Percentiles rank a stretch among this genome's conserved stretches.
These are phyloP conservation scores for Diplodus sargus DNA, from an alignment of 2,797 vertebrate genomes.

Conservation along the genomic window DNA sequence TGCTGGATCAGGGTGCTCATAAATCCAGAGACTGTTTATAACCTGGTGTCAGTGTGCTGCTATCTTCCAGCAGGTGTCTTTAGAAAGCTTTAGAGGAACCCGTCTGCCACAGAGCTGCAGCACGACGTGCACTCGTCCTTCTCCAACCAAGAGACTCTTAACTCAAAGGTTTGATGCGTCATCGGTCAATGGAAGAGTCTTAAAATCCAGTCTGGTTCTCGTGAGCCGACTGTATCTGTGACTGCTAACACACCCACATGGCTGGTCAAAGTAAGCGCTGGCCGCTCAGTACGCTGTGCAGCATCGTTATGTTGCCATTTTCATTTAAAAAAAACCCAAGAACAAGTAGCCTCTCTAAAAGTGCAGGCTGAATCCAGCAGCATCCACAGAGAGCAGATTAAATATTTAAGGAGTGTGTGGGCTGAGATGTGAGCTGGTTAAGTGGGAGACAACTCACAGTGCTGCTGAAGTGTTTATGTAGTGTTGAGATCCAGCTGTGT, in stretches of 20 bases:
- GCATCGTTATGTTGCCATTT: background rate
- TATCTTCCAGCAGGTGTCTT: too few species aligned
- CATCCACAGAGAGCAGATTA: background rate
- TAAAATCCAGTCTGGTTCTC: too few species aligned
- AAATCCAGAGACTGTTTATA: constrained; percentile 27
- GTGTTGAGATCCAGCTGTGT: background rate
- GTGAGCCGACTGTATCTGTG: too few species aligned
- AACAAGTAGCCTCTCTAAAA: too few species aligned
- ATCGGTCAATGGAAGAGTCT: too few species aligned
- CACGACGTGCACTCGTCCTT: too few species aligned
- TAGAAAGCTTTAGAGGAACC: too few species aligned
- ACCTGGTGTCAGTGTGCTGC: background rate
- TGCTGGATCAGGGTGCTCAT: constrained; percentile 30
- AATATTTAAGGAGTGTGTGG: background rate
- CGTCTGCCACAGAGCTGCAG: too few species aligned
- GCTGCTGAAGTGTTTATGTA: constrained; percentile 1
- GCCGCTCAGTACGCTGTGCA: background rate
- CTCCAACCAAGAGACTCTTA: too few species aligned
- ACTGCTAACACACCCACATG: background rate
- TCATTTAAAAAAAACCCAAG: background rate
- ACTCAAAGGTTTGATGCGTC: too few species aligned
- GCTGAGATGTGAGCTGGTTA: background rate
- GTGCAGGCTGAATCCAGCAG: background rate
- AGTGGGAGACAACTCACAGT: background rate
- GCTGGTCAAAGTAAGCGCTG: background rate